Percentiles rank a stretch among this genome's conserved stretches.
Evolutionary conservation across 2,113 vertebrate species (phyloP).

Genomic region (Salvelinus namaycush): DNA sequence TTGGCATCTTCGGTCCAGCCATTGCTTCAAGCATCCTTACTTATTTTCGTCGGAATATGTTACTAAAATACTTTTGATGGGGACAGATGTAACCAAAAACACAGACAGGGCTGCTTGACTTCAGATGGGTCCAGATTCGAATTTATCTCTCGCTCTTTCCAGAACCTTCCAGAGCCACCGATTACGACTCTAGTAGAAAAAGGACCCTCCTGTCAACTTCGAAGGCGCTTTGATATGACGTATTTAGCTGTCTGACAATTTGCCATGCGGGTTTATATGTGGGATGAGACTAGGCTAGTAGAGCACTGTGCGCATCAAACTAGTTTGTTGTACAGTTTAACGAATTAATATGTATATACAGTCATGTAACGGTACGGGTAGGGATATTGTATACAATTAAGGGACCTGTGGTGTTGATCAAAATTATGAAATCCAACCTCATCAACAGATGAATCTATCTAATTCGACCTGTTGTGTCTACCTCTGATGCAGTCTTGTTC

Average conservation of each 20-base stretch:
- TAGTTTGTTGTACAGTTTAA: neutral
- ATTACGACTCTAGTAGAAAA: conserved; percentile 41
- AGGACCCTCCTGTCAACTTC: conserved; percentile 49
- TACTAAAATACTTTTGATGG: neutral
- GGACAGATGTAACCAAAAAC: neutral
- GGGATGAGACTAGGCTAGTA: neutral
- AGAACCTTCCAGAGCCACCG: conserved; percentile 86
- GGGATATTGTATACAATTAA: neutral
- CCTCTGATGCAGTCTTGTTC: neutral
- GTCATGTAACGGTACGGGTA: neutral
- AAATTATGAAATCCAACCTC: neutral
- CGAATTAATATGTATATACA: neutral
- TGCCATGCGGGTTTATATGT: neutral
- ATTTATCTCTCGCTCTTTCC: neutral
- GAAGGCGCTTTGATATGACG: conserved; percentile 63
- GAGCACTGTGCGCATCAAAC: neutral
- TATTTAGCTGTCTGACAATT: conserved; percentile 19
- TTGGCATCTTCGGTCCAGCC: conserved; percentile 44
- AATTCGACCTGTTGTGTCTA: neutral
- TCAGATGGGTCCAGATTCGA: conserved; percentile 73
- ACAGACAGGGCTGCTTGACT: neutral
- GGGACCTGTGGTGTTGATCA: neutral
- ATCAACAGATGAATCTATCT: neutral
- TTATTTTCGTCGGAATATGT: conserved; percentile 16
- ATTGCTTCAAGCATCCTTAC: conserved; percentile 22